A percentile compares a stretch with the other conserved stretches of the same genome.
Conservation (phyloP, 2,113 vertebrate genomes). For the Lasiurus borealis region DNA sequence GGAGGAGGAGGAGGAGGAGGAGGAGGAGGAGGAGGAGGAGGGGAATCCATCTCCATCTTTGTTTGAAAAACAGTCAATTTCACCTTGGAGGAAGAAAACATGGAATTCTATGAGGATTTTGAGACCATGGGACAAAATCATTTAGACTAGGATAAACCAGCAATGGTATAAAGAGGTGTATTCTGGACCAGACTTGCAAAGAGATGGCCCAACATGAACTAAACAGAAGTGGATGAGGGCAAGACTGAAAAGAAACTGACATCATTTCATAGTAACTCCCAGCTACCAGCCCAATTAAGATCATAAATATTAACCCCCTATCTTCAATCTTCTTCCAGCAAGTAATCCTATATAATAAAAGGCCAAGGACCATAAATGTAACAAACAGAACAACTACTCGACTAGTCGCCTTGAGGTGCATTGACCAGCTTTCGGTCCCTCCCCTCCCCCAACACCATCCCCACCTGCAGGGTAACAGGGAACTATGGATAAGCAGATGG, state of each 20-base stretch:
- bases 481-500: no score
- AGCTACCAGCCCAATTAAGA: constrained; percentile 59
- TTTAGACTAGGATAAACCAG: not conserved
- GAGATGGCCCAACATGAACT: not conserved
- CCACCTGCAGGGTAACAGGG: no score
- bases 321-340: constrained; percentile 55
- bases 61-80: constrained; percentile 1
- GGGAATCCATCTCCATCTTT: not conserved
- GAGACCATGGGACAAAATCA: not conserved
- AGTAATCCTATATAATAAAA: not conserved
- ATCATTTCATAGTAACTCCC: constrained; percentile 35
- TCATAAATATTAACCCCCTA: not conserved
- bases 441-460: no score
- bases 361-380: no score
- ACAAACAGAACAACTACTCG: no score
- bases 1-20: no score
- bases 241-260: not conserved
- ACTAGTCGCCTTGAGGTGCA: no score
- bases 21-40: no score
- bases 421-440: no score
- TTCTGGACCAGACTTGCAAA: not conserved
- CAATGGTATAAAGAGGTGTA: not conserved
- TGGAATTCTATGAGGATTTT: not conserved
- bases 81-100: not conserved
- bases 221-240: not conserved